A percentile compares a stretch with the other conserved stretches of the same genome.
phyloP scores from a whole-genome alignment of 1,140 invertebrate species.

The Caerostris darwini region DNA sequence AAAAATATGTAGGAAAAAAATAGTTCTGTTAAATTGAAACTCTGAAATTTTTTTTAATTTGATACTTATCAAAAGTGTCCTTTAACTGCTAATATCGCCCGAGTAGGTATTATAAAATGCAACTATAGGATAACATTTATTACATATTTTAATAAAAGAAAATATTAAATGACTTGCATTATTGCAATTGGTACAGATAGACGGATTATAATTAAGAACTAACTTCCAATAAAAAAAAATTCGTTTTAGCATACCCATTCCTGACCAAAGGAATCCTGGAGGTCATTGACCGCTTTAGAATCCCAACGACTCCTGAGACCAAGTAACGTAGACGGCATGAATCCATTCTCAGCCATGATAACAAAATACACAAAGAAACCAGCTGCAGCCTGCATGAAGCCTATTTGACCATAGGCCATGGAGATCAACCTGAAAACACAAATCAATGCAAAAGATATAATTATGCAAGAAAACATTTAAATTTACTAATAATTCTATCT shows the following conservation, averaged over 20 bases:
- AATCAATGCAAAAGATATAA: background rate
- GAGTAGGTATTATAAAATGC: too few species aligned
- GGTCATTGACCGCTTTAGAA: conserved; percentile 84
- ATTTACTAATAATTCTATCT: too few species aligned
- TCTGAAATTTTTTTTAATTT: too few species aligned
- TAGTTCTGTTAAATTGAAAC: too few species aligned
- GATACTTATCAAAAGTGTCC: too few species aligned
- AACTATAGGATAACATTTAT: too few species aligned
- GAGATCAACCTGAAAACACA: conserved; percentile 90
- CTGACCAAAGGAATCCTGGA: conserved; percentile 85
- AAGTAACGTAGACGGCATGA: conserved; percentile 83
- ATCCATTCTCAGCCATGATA: conserved; percentile 86
- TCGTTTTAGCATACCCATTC: conserved; percentile 83
- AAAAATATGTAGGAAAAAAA: too few species aligned
- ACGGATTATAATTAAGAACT: too few species aligned
- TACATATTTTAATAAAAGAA: background rate
- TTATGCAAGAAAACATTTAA: background rate
- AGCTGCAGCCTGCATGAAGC: conserved; percentile 83
- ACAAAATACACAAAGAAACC: conserved; percentile 85
- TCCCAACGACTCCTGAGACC: conserved; percentile 84
- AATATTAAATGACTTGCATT: background rate
- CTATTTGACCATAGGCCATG: conserved; percentile 84
- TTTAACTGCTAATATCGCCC: too few species aligned
- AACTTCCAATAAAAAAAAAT: too few species aligned
- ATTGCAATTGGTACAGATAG: background rate